phyloP scores from a whole-genome alignment of 2,113 vertebrate species.

The Prolemur simus region DNA sequence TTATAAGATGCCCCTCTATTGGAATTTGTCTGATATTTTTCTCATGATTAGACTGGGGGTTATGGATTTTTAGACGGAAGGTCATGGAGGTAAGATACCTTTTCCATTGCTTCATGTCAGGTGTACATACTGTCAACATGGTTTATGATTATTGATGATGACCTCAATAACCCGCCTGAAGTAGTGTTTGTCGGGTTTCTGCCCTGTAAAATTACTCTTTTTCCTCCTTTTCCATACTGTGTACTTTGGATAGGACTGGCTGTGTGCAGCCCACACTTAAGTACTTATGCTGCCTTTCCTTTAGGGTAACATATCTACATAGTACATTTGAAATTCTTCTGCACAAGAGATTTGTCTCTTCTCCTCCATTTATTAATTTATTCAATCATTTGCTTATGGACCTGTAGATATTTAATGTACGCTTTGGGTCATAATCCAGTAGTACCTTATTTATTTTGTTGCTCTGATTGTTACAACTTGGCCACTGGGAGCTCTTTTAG shows the following conservation, averaged over 20 bases:
- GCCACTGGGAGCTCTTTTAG: neutral
- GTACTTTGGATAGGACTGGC: neutral
- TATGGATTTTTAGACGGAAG: neutral
- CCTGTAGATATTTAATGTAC: neutral
- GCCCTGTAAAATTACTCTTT: neutral
- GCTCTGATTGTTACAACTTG: neutral
- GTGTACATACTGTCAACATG: neutral
- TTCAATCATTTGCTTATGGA: neutral
- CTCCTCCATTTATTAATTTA: neutral
- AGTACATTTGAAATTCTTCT: neutral
- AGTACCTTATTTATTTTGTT: neutral
- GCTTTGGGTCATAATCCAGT: neutral
- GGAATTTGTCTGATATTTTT: neutral
- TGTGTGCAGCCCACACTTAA: neutral
- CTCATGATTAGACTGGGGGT: neutral
- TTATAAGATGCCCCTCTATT: neutral
- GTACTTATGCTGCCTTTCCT: neutral
- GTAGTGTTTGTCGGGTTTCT: neutral
- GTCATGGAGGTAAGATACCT: neutral
- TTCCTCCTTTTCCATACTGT: neutral
- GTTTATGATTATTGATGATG: neutral
- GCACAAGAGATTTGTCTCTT: neutral
- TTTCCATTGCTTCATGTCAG: neutral
- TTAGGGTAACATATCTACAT: neutral
- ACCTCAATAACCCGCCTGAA: neutral